These are phyloP conservation scores for Centrocercus urophasianus DNA, from an alignment of 2,113 vertebrate species.

Conservation along the genomic window DNA sequence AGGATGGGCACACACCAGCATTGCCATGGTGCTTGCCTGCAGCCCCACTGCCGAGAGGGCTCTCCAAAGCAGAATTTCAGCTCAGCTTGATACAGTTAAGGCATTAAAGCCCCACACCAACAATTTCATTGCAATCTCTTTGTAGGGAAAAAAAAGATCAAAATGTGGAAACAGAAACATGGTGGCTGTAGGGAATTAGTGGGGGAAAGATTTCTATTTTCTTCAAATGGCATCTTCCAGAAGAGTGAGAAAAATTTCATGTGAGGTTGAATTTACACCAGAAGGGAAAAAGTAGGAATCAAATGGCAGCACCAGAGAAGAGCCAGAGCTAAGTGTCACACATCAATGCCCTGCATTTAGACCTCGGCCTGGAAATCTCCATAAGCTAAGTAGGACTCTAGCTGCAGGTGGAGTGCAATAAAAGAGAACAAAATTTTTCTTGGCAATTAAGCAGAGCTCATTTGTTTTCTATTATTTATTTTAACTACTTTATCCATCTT, in stretches of 20 bases:
- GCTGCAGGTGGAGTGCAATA: neutral
- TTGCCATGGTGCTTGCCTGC: neutral
- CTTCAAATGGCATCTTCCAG: neutral
- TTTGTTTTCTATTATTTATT: neutral
- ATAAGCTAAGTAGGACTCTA: neutral
- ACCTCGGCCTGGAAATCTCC: neutral
- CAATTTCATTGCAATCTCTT: neutral
- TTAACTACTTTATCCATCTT: neutral
- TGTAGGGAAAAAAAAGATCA: neutral
- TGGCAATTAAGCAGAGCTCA: neutral
- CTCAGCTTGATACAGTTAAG: neutral
- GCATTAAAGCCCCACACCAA: neutral
- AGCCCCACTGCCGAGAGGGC: rapidly evolving
- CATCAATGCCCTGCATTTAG: neutral
- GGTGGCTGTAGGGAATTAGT: neutral
- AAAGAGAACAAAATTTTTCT: neutral
- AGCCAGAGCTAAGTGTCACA: neutral
- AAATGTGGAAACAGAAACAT: neutral
- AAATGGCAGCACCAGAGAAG: neutral
- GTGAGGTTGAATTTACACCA: neutral
- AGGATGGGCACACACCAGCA: neutral
- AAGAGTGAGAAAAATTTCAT: neutral
- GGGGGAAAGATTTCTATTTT: neutral
- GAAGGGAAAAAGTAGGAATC: neutral
- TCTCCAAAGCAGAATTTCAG: neutral